These are phyloP conservation scores for Epinotia demarniana DNA, from an alignment of 2,888 invertebrate species.

Conservation along the genomic window DNA sequence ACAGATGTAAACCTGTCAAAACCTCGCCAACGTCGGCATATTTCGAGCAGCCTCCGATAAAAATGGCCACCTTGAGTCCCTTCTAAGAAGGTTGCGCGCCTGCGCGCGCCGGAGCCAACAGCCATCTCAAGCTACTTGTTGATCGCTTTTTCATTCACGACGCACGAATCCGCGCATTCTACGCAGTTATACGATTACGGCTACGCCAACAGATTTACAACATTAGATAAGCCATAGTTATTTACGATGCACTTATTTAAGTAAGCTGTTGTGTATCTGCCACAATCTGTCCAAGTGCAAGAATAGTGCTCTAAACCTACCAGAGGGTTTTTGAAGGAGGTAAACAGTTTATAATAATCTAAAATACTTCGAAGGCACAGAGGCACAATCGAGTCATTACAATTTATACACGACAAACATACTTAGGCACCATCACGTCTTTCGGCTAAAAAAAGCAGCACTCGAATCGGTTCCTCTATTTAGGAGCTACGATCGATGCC, in stretches of 20 bases:
- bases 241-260: neutral
- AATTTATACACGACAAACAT: too few relatives aligned
- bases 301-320: too few relatives aligned
- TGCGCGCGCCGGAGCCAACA: slow-evolving; percentile 58
- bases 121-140: slow-evolving; percentile 74
- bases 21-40: neutral
- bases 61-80: slow-evolving; percentile 45
- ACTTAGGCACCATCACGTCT: too few relatives aligned
- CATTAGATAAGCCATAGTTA: slow-evolving; percentile 22
- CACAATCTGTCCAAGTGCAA: too few relatives aligned
- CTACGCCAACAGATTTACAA: slow-evolving; percentile 30
- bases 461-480: too few relatives aligned
- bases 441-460: too few relatives aligned
- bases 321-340: too few relatives aligned
- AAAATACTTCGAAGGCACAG: too few relatives aligned
- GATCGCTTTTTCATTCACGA: slow-evolving; percentile 78
- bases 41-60: neutral
- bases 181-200: slow-evolving; percentile 58
- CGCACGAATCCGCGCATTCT: slow-evolving; percentile 71
- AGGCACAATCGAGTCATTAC: too few relatives aligned
- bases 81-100: slow-evolving; percentile 56
- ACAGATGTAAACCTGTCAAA: neutral
- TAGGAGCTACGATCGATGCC: too few relatives aligned
- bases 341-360: too few relatives aligned
- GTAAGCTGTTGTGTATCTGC: too few relatives aligned